Percentiles rank a stretch among this genome's conserved stretches.
These are phyloP conservation scores for Ophonus ardosiacus DNA, from an alignment of 2,888 invertebrate species.

Conservation along the genomic window DNA sequence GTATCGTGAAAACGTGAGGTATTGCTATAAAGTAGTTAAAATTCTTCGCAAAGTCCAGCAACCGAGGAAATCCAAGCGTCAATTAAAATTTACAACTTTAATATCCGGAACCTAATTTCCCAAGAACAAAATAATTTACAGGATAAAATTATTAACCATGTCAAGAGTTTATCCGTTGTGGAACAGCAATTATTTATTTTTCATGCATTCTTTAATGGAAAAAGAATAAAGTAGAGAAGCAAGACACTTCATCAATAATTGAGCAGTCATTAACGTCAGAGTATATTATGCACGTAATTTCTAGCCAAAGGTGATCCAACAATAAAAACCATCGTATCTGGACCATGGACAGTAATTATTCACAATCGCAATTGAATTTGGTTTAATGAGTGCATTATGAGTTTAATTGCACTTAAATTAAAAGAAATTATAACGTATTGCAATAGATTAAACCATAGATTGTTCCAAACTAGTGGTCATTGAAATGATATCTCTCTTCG, in stretches of 20 bases:
- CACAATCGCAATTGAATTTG: conserved; percentile 6
- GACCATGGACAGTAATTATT: conserved; percentile 11
- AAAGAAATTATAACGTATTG: background rate
- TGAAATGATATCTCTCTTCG: too few relatives aligned
- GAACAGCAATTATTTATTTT: conserved; percentile 38
- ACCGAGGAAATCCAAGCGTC: background rate
- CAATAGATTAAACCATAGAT: too few relatives aligned
- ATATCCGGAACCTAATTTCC: conserved; percentile 23
- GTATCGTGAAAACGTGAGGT: background rate
- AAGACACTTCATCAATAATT: conserved; percentile 40
- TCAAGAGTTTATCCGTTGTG: conserved; percentile 29
- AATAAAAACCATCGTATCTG: background rate
- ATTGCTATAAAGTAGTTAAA: background rate
- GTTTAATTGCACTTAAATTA: conserved; percentile 1
- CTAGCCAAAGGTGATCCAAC: conserved; percentile 3
- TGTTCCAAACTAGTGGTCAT: too few relatives aligned
- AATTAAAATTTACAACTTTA: conserved; percentile 26
- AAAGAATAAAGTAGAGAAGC: conserved; percentile 9
- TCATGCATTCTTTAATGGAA: conserved; percentile 19
- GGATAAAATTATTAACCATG: conserved; percentile 39
- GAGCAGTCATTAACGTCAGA: conserved; percentile 34
- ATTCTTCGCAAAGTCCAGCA: background rate
- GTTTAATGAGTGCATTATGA: conserved; percentile 16
- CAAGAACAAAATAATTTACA: conserved; percentile 31
- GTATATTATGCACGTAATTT: conserved; percentile 30